Evolutionary conservation across 2,797 vertebrate genomes (phyloP), one percentile per base, ranked within the genome.

Genomic region (Heteromormyrus szaboi): DNA sequence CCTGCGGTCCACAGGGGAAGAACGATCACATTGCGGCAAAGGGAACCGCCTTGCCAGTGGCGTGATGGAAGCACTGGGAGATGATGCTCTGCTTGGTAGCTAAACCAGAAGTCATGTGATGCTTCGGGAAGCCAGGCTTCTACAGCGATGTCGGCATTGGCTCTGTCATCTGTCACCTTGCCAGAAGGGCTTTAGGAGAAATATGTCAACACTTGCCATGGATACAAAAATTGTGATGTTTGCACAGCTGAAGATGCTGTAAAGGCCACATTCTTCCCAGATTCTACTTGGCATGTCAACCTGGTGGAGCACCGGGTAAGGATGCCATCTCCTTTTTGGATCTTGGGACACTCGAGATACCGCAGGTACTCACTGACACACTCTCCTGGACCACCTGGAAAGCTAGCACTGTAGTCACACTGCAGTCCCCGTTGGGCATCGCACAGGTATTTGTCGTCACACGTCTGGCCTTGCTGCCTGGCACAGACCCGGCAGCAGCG

Each of bases 401-500:
- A 90, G 14, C 94, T 96, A 7, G 93, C 89, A 9, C 96, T 96
- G 92, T 94, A 96, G 94, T 98, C 97, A 2, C 98, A 99, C 91
- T 94, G 85, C 88, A 99, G 96, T 3, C 96, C 97, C 87, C 93
- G 95, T 92, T 92, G 95, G 90, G 72, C 86, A 93, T 99, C 97
- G 0, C 98, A 99, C 87, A 96, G 90, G 0, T 96, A 90, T 90
- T 93, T 93, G 41, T 94, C 90, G n/a, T 95, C 96, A 14, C 98
- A 99, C 89, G 95, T 88, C 92, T 98, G 96, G 3, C 97, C 98
- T 88, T 93, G 93, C 91, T 96, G 95, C 19, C 97, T 94, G 0
- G 97, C 96, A 0, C 98, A 99, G 50, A 98, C 92, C 91, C 91
- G 95, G 92, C 98, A 99, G 94, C 98, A 99, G 54, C 94, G 93